Evolutionary conservation across 1,140 invertebrate genomes (phyloP).

Genomic region (Penaeus vannamei): DNA sequence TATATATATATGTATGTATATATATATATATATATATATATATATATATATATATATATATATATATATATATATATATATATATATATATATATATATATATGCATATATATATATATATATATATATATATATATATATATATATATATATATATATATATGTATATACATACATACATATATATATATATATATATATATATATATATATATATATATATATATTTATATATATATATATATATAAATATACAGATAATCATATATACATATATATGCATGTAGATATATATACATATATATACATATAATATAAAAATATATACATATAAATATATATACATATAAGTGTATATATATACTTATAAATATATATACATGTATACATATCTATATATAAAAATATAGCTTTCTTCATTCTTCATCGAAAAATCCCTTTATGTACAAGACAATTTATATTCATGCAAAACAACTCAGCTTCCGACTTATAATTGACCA

Average conservation of each 20-base stretch:
- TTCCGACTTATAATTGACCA: too few species aligned
- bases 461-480: too few species aligned
- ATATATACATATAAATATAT: neutral
- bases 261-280: neutral
- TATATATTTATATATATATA: neutral
- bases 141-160: neutral
- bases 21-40: neutral
- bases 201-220: neutral
- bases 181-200: neutral
- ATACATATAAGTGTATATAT: neutral
- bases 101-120: neutral
- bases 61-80: neutral
- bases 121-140: neutral
- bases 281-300: neutral
- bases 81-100: neutral
- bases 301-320: neutral
- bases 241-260: neutral
- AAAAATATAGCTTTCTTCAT: too few species aligned
- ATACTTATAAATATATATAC: neutral
- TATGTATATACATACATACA: neutral
- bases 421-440: too few species aligned
- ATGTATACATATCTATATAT: too few species aligned
- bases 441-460: too few species aligned
- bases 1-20: neutral
- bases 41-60: neutral